Evolutionary conservation across 2,888 invertebrate genomes (phyloP).

Genomic region (Trachelus iudaicus): DNA sequence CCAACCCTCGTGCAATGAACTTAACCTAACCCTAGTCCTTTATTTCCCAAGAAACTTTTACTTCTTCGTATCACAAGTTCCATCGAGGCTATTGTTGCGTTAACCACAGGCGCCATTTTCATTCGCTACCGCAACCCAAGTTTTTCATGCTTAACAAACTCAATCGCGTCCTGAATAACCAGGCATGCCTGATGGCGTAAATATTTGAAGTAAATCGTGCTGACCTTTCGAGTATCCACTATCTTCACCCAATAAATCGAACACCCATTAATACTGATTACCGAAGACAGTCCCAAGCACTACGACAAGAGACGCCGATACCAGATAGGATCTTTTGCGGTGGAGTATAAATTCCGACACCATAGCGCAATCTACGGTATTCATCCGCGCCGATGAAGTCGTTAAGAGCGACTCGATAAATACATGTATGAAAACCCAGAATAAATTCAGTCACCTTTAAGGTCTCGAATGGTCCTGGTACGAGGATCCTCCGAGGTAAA

Average conservation of each 20-base stretch:
- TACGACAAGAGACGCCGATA: background rate
- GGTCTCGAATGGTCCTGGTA: background rate
- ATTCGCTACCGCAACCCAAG: background rate
- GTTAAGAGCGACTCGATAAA: slow-evolving; percentile 48
- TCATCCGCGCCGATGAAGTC: slow-evolving; percentile 45
- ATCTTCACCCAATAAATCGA: slow-evolving; percentile 36
- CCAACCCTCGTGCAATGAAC: background rate
- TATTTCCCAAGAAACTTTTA: background rate
- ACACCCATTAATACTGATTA: slow-evolving; percentile 35
- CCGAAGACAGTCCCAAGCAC: background rate
- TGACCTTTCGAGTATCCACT: slow-evolving; percentile 2
- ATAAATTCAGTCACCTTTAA: slow-evolving; percentile 28
- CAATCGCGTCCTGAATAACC: background rate
- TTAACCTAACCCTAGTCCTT: background rate
- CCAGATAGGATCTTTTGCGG: slow-evolving; percentile 21
- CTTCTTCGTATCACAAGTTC: background rate
- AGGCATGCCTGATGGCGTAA: slow-evolving; percentile 20
- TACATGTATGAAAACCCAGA: slow-evolving; percentile 32
- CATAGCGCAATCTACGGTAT: slow-evolving; percentile 44
- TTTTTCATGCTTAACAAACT: background rate
- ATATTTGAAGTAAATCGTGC: slow-evolving; percentile 33
- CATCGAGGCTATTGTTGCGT: background rate
- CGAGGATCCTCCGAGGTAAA: background rate
- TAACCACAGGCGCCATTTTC: background rate
- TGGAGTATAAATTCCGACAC: slow-evolving; percentile 37